Evolutionary conservation across 1,140 invertebrate genomes (phyloP), one percentile per base, ranked within the genome.

Genomic region (Eumeta japonica): DNA sequence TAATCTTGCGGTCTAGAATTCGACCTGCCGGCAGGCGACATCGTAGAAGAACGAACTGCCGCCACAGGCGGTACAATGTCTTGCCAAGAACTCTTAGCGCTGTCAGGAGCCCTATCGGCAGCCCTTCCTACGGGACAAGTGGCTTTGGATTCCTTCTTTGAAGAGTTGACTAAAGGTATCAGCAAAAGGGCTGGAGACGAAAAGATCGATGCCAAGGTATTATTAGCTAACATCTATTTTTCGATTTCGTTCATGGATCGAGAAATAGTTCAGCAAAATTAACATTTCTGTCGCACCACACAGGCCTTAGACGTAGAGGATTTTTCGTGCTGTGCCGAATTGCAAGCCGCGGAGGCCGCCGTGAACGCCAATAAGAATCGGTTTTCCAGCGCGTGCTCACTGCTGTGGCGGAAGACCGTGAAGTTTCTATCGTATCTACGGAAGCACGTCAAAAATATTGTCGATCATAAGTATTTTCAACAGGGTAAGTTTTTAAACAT

Each of bases 381-480:
- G 41, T 62, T 64, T 13, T 73, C 73, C 4, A 67, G 52, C 41
- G 60, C 64, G 0, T 75, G 74, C 19, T 66, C 68, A 14, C 61
- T 63, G 2, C 48, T 83, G n/a, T 83, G 82, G 49, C 60, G 70
- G 28, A 50, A 45, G 28, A 48, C 77, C 33, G 71, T 77, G 13
- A 83, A 79, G 46, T 51, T 72, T 13, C 70, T 81, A 20, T 58
- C 73, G 2, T 79, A 74, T 41, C 47, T 83, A 1, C 75, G 84
- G 17, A 79, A 80, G 46, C 80, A 80, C 48, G 82, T 90, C 10
- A 87, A 87, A 55, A 73, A 73, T 28, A 66, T 92, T 28, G 89
- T 90, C 5, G 86, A 92, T 52, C 85, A 92, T 65, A 88, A 90
- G 64, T 89, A 92, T 57, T 99, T 99, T 75, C 94, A 97, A 66